Base-by-base conservation (phyloP, 1,140 invertebrate genomes). In the Hyphantria cunea region DNA sequence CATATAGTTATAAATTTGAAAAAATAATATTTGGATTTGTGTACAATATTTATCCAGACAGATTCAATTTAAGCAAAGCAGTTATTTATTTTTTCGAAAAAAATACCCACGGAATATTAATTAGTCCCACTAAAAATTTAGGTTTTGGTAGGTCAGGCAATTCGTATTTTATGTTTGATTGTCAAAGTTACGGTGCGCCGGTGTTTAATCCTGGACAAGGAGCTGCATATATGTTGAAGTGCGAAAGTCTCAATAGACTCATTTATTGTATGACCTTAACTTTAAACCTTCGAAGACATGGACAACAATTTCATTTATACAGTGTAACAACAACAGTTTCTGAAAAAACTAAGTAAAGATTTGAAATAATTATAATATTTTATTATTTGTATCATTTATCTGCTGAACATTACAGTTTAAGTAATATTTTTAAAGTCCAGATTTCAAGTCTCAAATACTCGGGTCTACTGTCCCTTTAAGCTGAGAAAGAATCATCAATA, bases 161-260 rank as follows among this genome's bases (percentile, higher is more conserved):
- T 4, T 93, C 93, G 7, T 94, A 93, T 70, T 94, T 93, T 65
- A 92, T 94, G 93, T 94, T 92, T 72, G 93, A 94, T 66, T 93
- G 92, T 66, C 92, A 93, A 76, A 91, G 91, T 55, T 89, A 89
- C 71, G 93, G 93, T 25, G 83, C 86, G 12, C 93, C 93, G 0
- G 80, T 94, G 72, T 94, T 93, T 78, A 82, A 89, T 44, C 92
- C 93, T 3, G 86, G 91, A 10, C 87, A 92, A 72, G 93, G 93
- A 5, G 83, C 87, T 15, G 86, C 93, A 3, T 94, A 93, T 66
- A 82, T 93, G 53, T 78, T 94, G 37, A 91, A 92, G 70, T 93
- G 92, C 51, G 91, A 92, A n/a, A 92, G 92, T 47, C 74, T 93
- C 0, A 93, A 93, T 65, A 87, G 93, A 68, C 80, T 94, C n/a